A percentile compares a stretch with the other conserved stretches of the same genome.
Evolutionary conservation across 2,797 vertebrate genomes (phyloP).

Genomic region (Cebuella pygmaea): DNA sequence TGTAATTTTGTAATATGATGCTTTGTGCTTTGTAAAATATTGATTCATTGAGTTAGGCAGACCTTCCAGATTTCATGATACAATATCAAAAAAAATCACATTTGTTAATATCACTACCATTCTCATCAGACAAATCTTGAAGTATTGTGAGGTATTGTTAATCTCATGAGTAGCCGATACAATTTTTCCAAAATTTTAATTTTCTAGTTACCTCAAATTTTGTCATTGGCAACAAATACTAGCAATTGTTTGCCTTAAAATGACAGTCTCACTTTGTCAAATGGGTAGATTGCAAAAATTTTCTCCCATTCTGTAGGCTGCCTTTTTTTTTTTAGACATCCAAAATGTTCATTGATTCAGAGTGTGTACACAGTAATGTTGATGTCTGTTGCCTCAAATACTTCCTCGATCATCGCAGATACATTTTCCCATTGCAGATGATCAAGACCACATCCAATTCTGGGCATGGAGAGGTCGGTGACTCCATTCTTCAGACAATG

Average conservation of each 20-base stretch:
- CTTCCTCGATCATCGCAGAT: constrained; percentile 90
- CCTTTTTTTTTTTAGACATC: background rate
- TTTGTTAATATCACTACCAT: constrained; percentile 26
- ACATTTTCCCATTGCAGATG: constrained; percentile 90
- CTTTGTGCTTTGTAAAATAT: background rate
- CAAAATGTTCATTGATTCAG: constrained; percentile 73
- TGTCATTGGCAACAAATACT: constrained; percentile 8
- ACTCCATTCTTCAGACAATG: too few relatives aligned
- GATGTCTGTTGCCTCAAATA: constrained; percentile 90
- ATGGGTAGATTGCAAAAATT: background rate
- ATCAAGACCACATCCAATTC: constrained; percentile 96
- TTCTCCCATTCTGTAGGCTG: background rate
- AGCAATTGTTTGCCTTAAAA: background rate
- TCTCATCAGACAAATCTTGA: background rate
- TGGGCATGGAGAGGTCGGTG: constrained; percentile 69
- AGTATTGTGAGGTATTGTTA: background rate
- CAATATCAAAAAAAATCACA: background rate
- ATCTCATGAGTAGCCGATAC: background rate
- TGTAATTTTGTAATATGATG: background rate
- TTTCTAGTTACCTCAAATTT: constrained; percentile 33
- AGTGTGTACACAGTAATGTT: constrained; percentile 93
- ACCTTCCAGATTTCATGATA: background rate
- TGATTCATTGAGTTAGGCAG: background rate
- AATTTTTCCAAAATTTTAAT: constrained; percentile 4
- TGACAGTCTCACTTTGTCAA: background rate